Evolutionary conservation across 1,140 invertebrate species (phyloP).

Genomic region (Gonioctena quinquepunctata): DNA sequence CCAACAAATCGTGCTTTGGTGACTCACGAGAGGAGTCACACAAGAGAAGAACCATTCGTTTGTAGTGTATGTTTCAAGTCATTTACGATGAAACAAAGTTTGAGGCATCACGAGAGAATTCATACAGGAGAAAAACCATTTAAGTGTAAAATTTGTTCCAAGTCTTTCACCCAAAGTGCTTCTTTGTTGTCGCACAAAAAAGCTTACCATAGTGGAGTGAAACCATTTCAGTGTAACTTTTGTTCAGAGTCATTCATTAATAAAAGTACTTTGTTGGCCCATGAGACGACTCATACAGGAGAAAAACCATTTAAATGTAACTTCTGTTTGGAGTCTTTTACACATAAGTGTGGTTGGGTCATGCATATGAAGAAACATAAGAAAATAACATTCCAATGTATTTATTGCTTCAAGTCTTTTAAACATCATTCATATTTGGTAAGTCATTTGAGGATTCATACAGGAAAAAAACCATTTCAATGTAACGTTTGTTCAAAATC

Average conservation of each 20-base stretch:
- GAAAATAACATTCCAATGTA: neutral
- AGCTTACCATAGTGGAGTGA: neutral
- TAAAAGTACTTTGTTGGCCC: constrained; percentile 45
- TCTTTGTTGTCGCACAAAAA: constrained; percentile 22
- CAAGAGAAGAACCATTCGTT: constrained; percentile 31
- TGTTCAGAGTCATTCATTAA: constrained; percentile 44
- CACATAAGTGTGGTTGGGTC: neutral
- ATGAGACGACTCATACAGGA: constrained; percentile 64
- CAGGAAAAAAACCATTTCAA: neutral
- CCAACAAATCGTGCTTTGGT: constrained; percentile 45
- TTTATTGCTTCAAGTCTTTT: neutral
- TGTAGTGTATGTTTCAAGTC: constrained; percentile 45
- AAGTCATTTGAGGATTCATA: neutral
- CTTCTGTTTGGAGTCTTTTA: constrained; percentile 65
- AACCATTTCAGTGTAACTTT: neutral
- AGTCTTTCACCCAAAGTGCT: constrained; percentile 42
- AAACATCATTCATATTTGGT: no score
- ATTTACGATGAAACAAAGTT: constrained; percentile 39
- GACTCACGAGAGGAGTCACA: constrained; percentile 41
- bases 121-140: constrained; percentile 33
- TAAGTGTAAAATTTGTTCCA: constrained; percentile 42
- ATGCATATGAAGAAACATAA: neutral
- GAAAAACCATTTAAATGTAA: constrained; percentile 68
- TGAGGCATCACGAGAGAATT: constrained; percentile 20
- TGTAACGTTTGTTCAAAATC: no score